phyloP scores from a whole-genome alignment of 2,113 vertebrate species.

The Suricata suricatta region DNA sequence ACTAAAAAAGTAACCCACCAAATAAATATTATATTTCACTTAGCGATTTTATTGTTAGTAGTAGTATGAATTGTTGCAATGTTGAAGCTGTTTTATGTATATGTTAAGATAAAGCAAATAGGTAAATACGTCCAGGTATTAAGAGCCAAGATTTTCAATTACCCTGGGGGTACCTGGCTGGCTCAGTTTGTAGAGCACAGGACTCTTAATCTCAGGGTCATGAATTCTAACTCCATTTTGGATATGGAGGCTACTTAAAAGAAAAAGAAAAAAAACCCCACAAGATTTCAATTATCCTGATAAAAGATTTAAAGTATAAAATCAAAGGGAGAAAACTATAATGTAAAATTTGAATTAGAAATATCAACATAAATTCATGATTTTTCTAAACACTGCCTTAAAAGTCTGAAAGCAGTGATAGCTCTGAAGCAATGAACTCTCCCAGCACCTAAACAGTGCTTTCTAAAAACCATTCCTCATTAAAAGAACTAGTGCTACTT shows the following conservation, averaged over 20 bases:
- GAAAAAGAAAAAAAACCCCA: too few species aligned
- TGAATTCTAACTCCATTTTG: too few species aligned
- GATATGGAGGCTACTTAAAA: too few species aligned
- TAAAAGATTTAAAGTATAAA: background rate
- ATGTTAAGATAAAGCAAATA: background rate
- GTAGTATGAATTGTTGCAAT: background rate
- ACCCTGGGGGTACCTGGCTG: background rate
- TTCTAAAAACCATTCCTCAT: background rate
- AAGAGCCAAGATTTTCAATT: background rate
- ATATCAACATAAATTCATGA: background rate
- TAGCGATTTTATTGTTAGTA: background rate
- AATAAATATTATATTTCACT: background rate
- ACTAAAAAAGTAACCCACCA: background rate
- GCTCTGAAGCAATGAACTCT: background rate
- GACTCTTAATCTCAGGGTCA: too few species aligned
- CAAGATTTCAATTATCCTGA: background rate
- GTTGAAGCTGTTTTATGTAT: background rate
- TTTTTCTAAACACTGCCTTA: background rate
- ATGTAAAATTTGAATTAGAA: background rate
- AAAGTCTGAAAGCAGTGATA: background rate
- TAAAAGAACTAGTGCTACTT: background rate
- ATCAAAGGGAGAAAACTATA: background rate
- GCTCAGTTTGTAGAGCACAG: too few species aligned
- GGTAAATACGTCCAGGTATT: background rate
- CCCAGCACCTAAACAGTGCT: background rate